Base-by-base conservation (phyloP, 1,140 invertebrate species). In the Pantala flavescens region DNA sequence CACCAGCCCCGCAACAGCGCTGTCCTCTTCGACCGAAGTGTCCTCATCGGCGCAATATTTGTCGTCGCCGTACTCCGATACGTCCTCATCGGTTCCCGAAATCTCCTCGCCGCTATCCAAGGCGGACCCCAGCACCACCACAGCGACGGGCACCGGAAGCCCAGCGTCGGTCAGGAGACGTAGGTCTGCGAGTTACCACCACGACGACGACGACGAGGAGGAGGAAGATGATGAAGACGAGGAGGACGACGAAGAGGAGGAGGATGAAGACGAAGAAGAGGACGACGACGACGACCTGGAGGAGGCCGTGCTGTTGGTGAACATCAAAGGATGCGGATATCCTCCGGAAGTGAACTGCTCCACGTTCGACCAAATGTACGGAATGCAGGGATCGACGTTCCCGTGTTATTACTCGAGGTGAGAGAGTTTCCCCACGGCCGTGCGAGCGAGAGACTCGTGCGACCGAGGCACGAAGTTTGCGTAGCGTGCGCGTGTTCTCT, bases 281-380 rank as follows among this genome's bases (percentile, higher is more conserved):
- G 49, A 63, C 5, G 49, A 21, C 49, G 49, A 63, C 12, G 49
- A 63, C 12, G 49, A 63, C 12, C 12, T 63, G 74, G 85, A 86
- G 73, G 89, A 91, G 78, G 90, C 90, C 19, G 87, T 90, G 23
- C 84, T 93, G 9, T 82, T 91, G 74, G 90, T 92, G 73, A 93
- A 93, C 82, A 91, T 92, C 80, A 92, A 92, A 81, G 93, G 92
- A 7, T 95, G 93, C 82, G 93, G 93, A n/a, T 95, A 95, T 82
- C 93, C 93, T 71, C 93, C 93, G 23, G 85, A 84, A 24, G 91
- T 94, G n/a, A 87, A 91, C 78, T 96, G 93, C 82, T 87, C 89
- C 77, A 92, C 92, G 78, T 95, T 95, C 80, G 93, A 91, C 49
- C 85, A 87, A 36, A 88, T 86, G 75, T 92, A 90, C 79, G 92